These are phyloP conservation scores for Enoplosus armatus DNA, from an alignment of 2,797 vertebrate species.

Conservation along the genomic window DNA sequence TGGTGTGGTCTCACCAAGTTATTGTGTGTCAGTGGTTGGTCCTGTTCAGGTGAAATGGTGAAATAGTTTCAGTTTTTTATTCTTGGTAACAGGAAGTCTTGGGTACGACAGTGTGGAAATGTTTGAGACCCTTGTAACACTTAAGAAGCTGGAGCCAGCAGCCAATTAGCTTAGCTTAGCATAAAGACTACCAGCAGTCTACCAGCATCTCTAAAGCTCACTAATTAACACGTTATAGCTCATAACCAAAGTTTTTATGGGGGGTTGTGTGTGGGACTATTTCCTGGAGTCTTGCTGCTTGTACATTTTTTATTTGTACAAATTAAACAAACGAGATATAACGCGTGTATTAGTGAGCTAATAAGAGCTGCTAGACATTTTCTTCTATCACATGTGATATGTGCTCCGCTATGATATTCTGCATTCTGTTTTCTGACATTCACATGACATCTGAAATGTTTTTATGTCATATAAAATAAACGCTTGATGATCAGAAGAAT, in stretches of 20 bases:
- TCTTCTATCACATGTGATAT: neutral
- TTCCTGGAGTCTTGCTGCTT: neutral
- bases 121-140: constrained; percentile 10
- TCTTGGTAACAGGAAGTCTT: constrained; percentile 44
- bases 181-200: neutral
- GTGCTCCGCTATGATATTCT: neutral
- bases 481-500: neutral
- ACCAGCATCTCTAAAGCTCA: neutral
- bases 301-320: neutral
- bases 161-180: constrained; percentile 23
- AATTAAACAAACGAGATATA: neutral
- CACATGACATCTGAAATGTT: neutral
- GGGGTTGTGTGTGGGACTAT: neutral
- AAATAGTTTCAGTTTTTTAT: constrained; percentile 56
- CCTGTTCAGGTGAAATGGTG: constrained; percentile 27
- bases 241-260: neutral
- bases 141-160: neutral
- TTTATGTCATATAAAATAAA: neutral
- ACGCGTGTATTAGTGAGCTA: neutral
- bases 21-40: constrained; percentile 39
- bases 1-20: constrained; percentile 48
- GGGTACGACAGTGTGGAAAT: constrained; percentile 41
- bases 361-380: neutral
- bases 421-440: neutral
- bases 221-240: neutral